Evolutionary conservation across 2,888 invertebrate genomes (phyloP).

Genomic region (Mylabris sibirica): DNA sequence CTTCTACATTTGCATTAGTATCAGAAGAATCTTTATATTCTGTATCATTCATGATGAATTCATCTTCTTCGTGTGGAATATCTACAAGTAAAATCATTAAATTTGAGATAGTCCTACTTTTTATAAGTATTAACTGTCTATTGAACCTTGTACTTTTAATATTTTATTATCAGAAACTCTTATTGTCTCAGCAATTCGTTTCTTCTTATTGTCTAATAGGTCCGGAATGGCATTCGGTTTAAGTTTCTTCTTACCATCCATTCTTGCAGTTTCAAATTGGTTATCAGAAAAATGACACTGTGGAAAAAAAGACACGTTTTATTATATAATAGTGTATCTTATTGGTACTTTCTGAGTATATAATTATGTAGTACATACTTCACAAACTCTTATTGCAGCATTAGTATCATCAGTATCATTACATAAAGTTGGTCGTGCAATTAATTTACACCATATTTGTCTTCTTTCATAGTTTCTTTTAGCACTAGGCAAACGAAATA

Average conservation of each 20-base stretch:
- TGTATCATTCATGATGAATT: background rate
- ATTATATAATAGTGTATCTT: background rate
- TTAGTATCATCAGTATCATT: too few relatives aligned
- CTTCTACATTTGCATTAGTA: background rate
- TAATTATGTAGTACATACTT: background rate
- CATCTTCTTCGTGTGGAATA: background rate
- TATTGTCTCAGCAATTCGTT: background rate
- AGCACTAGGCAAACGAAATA: too few relatives aligned
- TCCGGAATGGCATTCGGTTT: constrained; percentile 11
- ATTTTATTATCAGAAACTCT: background rate
- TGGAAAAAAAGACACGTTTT: too few relatives aligned
- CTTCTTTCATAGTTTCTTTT: too few relatives aligned
- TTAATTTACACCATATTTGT: too few relatives aligned
- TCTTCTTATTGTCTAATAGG: background rate
- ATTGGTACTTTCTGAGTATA: background rate
- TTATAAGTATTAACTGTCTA: background rate
- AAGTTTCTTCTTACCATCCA: background rate
- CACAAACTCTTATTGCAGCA: constrained; percentile 10
- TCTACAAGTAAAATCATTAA: background rate
- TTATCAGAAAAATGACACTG: constrained; percentile 6
- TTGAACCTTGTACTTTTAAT: background rate
- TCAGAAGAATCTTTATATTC: background rate
- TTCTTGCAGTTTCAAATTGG: constrained; percentile 7
- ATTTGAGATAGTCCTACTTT: background rate
- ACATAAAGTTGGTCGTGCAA: background rate